Evolutionary conservation across 2,888 invertebrate genomes (phyloP), one percentile per base, ranked within the genome.

Genomic region (Lamellibrachia satsuma): DNA sequence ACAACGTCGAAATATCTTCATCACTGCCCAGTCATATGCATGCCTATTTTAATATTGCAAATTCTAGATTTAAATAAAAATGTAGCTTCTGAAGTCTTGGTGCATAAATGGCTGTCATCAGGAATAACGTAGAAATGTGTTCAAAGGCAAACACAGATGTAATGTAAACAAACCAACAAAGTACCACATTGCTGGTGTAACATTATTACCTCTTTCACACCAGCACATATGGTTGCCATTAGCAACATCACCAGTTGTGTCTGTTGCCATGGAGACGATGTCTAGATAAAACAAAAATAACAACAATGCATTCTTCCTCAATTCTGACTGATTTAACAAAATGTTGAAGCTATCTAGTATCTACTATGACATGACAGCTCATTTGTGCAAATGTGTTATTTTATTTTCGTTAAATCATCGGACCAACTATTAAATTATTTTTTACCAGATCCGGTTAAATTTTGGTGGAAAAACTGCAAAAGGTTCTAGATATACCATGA

Each of bases 151-250:
- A 4, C 22, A 6, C 6, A 75, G 75, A 55, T 9, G 91, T n/a
- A 75, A 55, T 51, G 22, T 9, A 9, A 55, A 55, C 55, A 55
- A 7, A 55, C 55, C 9, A 55, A 3, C 9, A 9, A 9, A 7
- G 55, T 9, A 9, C 9, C 55, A 55, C 75, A 75, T 39, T 39
- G 39, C 39, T 39, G 39, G 75, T 75, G 75, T 15, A 15, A 75
- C 9, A 22, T 75, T 75, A 75, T 92, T 90, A 93, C 93, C 94
- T 95, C 90, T 92, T 92, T 91, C 15, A 94, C 93, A 57, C 94
- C 93, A 27, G 95, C 94, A 93, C 95, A 95, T 51, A 95, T 91
- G 0, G 95, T 94, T 52, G 95, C 94, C 52, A 93, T 94, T 15
- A 95, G 92, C 7, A 95, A 92, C 90, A 93, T 92, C 7, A 95